Evolutionary conservation across 2,113 vertebrate genomes (phyloP).

Genomic region (Eptatretus burgeri): DNA sequence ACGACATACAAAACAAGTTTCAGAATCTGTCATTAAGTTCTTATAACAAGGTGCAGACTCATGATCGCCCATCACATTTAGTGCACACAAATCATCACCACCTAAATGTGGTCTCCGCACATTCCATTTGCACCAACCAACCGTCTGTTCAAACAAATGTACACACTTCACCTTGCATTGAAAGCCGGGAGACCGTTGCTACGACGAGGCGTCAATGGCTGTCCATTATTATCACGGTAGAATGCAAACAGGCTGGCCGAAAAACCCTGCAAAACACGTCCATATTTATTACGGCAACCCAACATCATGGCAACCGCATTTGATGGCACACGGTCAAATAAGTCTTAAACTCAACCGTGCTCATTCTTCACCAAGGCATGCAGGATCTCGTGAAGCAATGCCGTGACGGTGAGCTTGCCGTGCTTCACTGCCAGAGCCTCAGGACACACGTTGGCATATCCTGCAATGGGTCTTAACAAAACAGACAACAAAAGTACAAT

Average conservation of each 20-base stretch:
- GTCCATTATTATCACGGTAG: slow-evolving; percentile 58
- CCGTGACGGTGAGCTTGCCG: slow-evolving; percentile 71
- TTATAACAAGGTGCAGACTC: no score
- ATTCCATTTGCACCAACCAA: no score
- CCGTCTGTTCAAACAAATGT: no score
- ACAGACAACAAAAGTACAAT: slow-evolving; percentile 6
- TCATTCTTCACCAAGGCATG: slow-evolving; percentile 51
- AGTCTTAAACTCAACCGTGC: background rate
- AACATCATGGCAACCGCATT: background rate
- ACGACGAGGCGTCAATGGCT: slow-evolving; percentile 51
- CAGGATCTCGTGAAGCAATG: slow-evolving; percentile 84
- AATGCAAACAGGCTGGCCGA: slow-evolving; percentile 88
- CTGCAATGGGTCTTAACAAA: slow-evolving; percentile 42
- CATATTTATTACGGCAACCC: background rate
- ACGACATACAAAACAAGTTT: no score
- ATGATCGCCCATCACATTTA: no score
- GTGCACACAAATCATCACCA: no score
- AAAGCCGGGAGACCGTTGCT: slow-evolving; percentile 57
- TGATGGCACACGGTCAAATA: background rate
- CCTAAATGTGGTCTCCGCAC: no score
- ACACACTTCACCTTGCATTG: slow-evolving; percentile 40
- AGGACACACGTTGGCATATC: slow-evolving; percentile 88
- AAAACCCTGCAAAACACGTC: slow-evolving; percentile 32
- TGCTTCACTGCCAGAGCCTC: slow-evolving; percentile 70
- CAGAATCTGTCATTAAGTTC: no score